Evolutionary conservation across 2,888 invertebrate species (phyloP), one percentile per base, ranked within the genome.

Genomic region (Clivina fossor): DNA sequence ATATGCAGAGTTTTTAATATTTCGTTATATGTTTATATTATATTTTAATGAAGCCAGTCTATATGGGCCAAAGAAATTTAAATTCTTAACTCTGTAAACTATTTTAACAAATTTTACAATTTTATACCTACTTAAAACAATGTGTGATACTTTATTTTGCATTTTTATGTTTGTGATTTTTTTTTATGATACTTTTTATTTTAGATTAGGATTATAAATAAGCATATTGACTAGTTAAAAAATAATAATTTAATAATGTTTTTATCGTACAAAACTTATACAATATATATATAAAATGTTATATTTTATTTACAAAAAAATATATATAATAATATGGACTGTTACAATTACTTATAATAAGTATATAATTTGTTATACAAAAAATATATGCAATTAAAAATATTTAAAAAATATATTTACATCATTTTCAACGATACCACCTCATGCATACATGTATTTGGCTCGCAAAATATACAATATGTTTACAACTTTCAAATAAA

Each of bases 191-290:
- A 35, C 13, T 35, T 35, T n/a, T 35, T 8, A 13, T 2, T 2
- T 35, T 8, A 2, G 15, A 5, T n/a, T 8, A n/a, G 35, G 8
- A 35, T 35, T 35, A 44, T 43, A 16, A 40, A 5, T 22, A 40
- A 22, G 9, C 15, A 26, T 44, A 28, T 48, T 48, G 48, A 48
- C 48, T 48, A 48, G 48, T 48, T 49, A 49, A 46, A 32, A 46
- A n/a, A n/a, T n/a, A n/a, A n/a, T 49, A 49, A 30, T 30, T 30
- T 30, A 30, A 30, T 30, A 11, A n/a, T 13, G 30, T 30, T 49
- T 49, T 49, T 30, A 46, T 46, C 30, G 13, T 30, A 30, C 13
- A 30, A 30, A 30, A 30, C 30, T 30, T 30, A 30, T 30, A 30
- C 13, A 30, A 7, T 7, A 7, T 26, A 26, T 46, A 11, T 41